Evolutionary conservation across 2,888 invertebrate species (phyloP), one percentile per base, ranked within the genome.

Genomic region (Eremobia ochroleuca): DNA sequence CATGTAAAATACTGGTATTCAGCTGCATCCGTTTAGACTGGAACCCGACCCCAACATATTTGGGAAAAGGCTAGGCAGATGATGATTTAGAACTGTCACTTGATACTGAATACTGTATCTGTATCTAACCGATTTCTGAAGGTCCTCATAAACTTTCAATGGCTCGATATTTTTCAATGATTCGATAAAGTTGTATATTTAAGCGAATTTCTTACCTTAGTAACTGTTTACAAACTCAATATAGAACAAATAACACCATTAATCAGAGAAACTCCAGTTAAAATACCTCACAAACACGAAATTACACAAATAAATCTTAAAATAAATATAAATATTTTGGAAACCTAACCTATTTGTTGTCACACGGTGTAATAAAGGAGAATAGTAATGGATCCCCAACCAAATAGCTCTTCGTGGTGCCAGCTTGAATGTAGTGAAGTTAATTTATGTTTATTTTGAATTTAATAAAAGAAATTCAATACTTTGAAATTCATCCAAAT

Each of bases 391-490:
- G 91, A 93, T 90, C 75, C 96, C 94, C 89, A 96, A 91, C 78
- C 95, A 87, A 70, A 96, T 76, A 64, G 95, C 67, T 88, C 94
- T 93, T 92, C 94, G 94, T 69, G 95, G 94, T 95, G 96, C 96
- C 96, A 96, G 96, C 93, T 96, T 96, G 96, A 88, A 70, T 79
- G 68, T 55, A 61, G 55, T 79, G 21, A 46, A 70, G 62, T 13
- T 49, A 79, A 78, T 73, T 75, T 68, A 66, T 66, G 18, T 77
- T 77, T 78, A 79, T 66, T 68, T 78, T 67, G 49, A 77, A 79
- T 68, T 77, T 70, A 78, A 49, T 68, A 34, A 15, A 61, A 2
- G 37, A 70, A 65, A 76, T 68, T 76, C 69, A 73, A 67, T 52
- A 73, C 62, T 66, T 67, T 72, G 78, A 69, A 74, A 79, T 68